Evolutionary conservation across 2,888 invertebrate species (phyloP), one percentile per base, ranked within the genome.

Genomic region (Zygothrica quintamaculata): DNA sequence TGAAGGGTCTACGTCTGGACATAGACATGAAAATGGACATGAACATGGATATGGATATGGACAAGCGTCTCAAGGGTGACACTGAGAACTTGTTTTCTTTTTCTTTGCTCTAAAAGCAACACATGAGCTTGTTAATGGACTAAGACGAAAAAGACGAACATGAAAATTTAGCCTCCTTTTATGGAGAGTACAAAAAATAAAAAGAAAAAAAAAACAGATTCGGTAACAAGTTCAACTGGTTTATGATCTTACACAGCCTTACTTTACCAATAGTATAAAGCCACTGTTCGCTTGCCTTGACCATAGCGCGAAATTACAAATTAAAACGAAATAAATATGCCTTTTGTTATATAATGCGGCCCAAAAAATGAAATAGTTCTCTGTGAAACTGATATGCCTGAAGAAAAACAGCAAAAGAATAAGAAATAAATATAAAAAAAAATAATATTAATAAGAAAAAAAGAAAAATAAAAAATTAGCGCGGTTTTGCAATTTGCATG

Each of bases 241-340:
- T 77, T 76, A 22, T 5, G 18, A 22, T 33, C 15, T 47, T 52
- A 36, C 13, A 4, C 36, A 36, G 44, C 2, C 29, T 29, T 9
- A n/a, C 29, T 9, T 9, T 29, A 29, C n/a, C 29, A 3, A n/a
- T n/a, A n/a, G n/a, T n/a, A n/a, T n/a, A n/a, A 8, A n/a, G 9
- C 29, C 39, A 40, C 43, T 42, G 48, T 48, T 25, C 5, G 9
- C 15, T 33, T 34, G 55, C 26, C 50, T 64, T 78, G 81, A 81
- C 81, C 82, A 84, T 60, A 84, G 82, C 82, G 79, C 85, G 70
- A 84, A 84, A 84, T 84, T 84, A 84, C 82, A 84, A 84, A 84
- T 84, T 84, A 84, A 84, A 84, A 82, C 65, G 82, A 84, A 84
- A 84, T 84, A 84, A 84, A 84, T 84, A 75, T 65, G 79, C 79